Evolutionary conservation across 1,140 invertebrate genomes (phyloP), one percentile per base, ranked within the genome.

Genomic region (Trichoplusia ni): DNA sequence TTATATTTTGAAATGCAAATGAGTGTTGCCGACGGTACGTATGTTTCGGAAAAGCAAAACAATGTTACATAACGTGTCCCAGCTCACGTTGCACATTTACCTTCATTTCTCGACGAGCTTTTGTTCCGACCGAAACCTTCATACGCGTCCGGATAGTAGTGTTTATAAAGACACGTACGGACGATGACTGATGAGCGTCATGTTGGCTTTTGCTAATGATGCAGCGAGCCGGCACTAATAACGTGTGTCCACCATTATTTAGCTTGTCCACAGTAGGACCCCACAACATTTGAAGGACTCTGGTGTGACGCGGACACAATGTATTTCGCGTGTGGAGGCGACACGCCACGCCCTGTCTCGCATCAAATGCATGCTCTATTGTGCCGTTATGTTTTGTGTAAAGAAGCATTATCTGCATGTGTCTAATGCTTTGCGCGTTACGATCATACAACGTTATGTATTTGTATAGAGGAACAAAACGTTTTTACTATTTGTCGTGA

Each of bases 1-100:
- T 47, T 13, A 51, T 51, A 51, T 51, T 35, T 51, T 51, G 29
- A 54, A 25, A 37, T 54, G 51, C 51, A 38, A 40, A 54, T 40
- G 21, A 38, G 35, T 16, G 4, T 16, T 25, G 14, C 40, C 21
- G 25, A 19, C 29, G 31, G 25, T 59, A 44, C 14, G 25, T 13
- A 19, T 44, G 7, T 31, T 31, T 21, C 16, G 16, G 37, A 19
- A 44, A 59, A 42, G 25, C 38, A 59, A 59, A 59, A 59, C 54
- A 31, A 44, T 33, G 40, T 59, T 44, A 44, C 18, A 21, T 40
- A 38, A 40, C 51, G 19, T 21, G 51, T 54, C 38, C 51, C 21
- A 35, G 21, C 16, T 8, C 25, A 25, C 27, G 38, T 13, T 44
- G 27, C 54, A 59, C 38, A 44, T 56, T 56, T 38, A 59, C 25